These are phyloP conservation scores for Patella ulyssiponensis DNA, from an alignment of 2,888 invertebrate genomes.

Conservation along the genomic window DNA sequence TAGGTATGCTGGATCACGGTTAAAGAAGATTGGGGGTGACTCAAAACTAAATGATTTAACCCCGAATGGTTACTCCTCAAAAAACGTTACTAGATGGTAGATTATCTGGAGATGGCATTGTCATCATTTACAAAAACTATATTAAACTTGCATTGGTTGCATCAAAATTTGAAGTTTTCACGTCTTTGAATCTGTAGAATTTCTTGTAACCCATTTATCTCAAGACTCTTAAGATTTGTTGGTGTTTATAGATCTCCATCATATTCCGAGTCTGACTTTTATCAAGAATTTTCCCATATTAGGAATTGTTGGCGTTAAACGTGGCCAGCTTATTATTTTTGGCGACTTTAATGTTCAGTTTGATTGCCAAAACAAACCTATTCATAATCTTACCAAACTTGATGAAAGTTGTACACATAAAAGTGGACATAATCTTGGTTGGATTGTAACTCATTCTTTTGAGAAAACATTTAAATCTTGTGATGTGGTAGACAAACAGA, in stretches of 20 bases:
- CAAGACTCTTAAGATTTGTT: background rate
- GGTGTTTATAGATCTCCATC: background rate
- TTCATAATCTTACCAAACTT: background rate
- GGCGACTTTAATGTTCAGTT: background rate
- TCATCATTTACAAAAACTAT: background rate
- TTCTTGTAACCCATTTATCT: background rate
- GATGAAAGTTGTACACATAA: background rate
- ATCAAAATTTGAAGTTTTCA: background rate
- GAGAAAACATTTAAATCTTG: background rate
- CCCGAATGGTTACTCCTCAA: background rate
- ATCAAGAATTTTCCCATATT: background rate
- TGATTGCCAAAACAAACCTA: background rate
- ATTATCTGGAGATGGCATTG: background rate
- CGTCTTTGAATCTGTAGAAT: background rate
- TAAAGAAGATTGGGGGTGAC: background rate
- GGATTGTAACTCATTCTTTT: background rate
- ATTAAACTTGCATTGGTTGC: background rate
- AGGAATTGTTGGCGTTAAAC: background rate
- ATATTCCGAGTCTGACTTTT: background rate
- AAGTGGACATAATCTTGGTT: background rate
- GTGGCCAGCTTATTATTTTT: background rate
- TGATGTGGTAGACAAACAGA: background rate
- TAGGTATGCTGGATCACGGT: background rate
- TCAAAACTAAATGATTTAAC: background rate
- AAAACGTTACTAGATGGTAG: background rate